Evolutionary conservation across 2,888 invertebrate species (phyloP).

Genomic region (Ctenicera cuprea): DNA sequence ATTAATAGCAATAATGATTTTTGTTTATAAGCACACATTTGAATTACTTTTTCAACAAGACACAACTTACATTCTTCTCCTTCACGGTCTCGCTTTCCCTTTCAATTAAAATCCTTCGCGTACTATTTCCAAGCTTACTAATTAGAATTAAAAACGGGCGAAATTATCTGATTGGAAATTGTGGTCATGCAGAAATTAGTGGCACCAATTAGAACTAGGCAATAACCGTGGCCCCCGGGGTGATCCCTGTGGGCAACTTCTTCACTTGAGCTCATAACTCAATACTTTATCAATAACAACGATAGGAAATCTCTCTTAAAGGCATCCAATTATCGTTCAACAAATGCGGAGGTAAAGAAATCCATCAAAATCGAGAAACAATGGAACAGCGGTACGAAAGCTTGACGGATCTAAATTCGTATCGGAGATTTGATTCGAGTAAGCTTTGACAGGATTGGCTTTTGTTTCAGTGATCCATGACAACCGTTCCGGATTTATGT

Average conservation of each 20-base stretch:
- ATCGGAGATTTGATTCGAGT: slow-evolving; percentile 67
- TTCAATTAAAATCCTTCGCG: slow-evolving; percentile 10
- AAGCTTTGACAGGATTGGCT: slow-evolving; percentile 68
- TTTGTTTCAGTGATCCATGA: slow-evolving; percentile 70
- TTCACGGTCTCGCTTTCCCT: slow-evolving; percentile 4
- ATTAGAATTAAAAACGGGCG: slow-evolving; percentile 10
- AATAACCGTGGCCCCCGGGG: slow-evolving; percentile 7
- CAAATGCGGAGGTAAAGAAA: slow-evolving; percentile 60
- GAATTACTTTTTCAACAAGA: not conserved
- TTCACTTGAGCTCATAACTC: slow-evolving; percentile 13
- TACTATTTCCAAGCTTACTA: slow-evolving; percentile 2
- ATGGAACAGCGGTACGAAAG: slow-evolving; percentile 66
- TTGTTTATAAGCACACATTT: slow-evolving; percentile 8
- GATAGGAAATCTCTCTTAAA: slow-evolving; percentile 26
- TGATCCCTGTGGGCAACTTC: slow-evolving; percentile 9
- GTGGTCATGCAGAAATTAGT: slow-evolving; percentile 23
- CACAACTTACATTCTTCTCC: not conserved
- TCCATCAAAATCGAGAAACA: slow-evolving; percentile 70
- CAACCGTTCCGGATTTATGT: slow-evolving; percentile 68
- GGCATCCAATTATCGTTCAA: slow-evolving; percentile 44
- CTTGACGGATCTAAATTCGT: slow-evolving; percentile 69
- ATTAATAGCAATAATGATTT: slow-evolving; percentile 35
- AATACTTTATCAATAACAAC: slow-evolving; percentile 35
- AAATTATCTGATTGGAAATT: slow-evolving; percentile 17
- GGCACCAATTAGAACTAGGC: not conserved